Base-by-base conservation (phyloP, 2,797 vertebrate genomes). In the Sebastes itinus region DNA sequence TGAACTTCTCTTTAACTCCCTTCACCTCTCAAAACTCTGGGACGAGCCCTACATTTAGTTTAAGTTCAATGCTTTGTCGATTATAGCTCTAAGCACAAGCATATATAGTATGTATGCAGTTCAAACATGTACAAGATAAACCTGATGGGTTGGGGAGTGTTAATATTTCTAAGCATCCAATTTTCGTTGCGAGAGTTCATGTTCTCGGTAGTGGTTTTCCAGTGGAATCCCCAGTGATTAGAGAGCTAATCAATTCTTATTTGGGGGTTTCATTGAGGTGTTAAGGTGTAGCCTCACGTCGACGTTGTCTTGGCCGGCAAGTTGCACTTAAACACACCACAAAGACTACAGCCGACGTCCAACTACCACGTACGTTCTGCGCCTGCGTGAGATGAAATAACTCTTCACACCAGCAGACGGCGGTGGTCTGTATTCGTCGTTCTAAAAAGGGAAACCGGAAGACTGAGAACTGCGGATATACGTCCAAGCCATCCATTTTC, bases 201-300 rank as follows among this genome's bases (percentile, higher is more conserved):
- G 72, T 35, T 72, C 78, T 81, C 65, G 61, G 73, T 59, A 58
- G 72, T 76, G 38, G 58, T 74, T 84, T 83, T 82, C 75, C 69
- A 58, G 33, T 46, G 60, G 78, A 91, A 86, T 87, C 75, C 72
- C n/a, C n/a, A 13, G 74, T 77, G 78, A 89, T 85, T 77, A 71
- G 42, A 30, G 49, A 55, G 28, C 68, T 55, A 83, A 85, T 92
- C 79, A 79, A 69, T 81, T 82, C 72, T 78, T 69, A 80, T 70
- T 6, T 4, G 60, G 12, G 63, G 63, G 75, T 55, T 84, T 84
- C 61, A 84, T 72, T 77, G 65, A 79, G 65, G 55, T 78, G 56
- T 64, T 71, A 25, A 63, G 33, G 68, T 84, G 80, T 65, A 56
- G 33, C 38, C 70, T 72, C 68, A 35, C 42, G 14, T 18, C 42